phyloP scores from a whole-genome alignment of 2,888 invertebrate genomes.

The Phyllotreta striolata region DNA sequence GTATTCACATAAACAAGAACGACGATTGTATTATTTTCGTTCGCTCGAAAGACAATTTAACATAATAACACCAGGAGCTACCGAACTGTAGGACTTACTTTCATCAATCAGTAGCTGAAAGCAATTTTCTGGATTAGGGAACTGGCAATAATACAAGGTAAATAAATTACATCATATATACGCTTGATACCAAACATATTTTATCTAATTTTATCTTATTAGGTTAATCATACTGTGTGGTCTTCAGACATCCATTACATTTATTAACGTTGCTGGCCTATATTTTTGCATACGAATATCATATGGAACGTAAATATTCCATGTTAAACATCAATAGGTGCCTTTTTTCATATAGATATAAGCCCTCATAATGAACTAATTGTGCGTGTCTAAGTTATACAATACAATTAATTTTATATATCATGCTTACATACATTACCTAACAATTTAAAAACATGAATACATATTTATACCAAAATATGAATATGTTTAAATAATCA shows the following conservation, averaged over 20 bases:
- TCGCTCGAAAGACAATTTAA: slow-evolving; percentile 7
- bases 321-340: background rate
- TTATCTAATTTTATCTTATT: slow-evolving; percentile 20
- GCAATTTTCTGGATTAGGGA: slow-evolving; percentile 19
- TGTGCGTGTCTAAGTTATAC: too few relatives aligned
- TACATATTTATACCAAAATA: background rate
- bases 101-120: slow-evolving; percentile 19
- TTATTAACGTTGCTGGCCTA: background rate
- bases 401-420: too few relatives aligned
- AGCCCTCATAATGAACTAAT: too few relatives aligned
- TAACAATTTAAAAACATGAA: too few relatives aligned
- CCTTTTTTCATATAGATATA: background rate
- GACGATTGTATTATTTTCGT: too few relatives aligned
- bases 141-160: slow-evolving; percentile 19
- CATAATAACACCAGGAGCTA: slow-evolving; percentile 9
- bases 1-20: too few relatives aligned
- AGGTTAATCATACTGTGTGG: slow-evolving; percentile 9
- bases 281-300: background rate
- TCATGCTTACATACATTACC: too few relatives aligned
- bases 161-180: slow-evolving; percentile 20
- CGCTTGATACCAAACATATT: slow-evolving; percentile 16
- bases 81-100: background rate
- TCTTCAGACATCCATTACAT: slow-evolving; percentile 8
- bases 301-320: background rate
- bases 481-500: background rate